Percentiles rank a stretch among this genome's conserved stretches.
phyloP scores from a whole-genome alignment of 2,888 invertebrate species.

The Oscheius myriophilus region DNA sequence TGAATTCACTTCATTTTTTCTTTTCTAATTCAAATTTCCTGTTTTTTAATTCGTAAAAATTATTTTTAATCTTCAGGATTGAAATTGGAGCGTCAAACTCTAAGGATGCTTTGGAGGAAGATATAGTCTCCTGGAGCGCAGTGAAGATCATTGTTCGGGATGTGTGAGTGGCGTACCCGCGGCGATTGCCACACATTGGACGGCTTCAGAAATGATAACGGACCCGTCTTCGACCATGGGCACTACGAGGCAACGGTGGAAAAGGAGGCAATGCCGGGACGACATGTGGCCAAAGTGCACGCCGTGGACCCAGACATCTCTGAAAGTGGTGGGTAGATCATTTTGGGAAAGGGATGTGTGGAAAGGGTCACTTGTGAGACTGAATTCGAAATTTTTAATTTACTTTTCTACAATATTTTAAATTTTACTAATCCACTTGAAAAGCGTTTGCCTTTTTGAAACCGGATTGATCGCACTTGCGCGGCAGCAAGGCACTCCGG shows the following conservation, averaged over 20 bases:
- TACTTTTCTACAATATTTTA: neutral
- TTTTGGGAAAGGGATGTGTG: no score
- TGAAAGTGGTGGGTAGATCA: constrained; percentile 2
- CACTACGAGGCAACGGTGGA: constrained; percentile 22
- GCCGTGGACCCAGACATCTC: constrained; percentile 28
- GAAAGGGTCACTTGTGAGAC: no score
- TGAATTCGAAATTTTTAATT: neutral
- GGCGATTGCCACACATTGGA: neutral
- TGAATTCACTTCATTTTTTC: no score
- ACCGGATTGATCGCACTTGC: no score
- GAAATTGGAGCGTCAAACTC: constrained; percentile 25
- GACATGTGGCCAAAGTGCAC: constrained; percentile 9
- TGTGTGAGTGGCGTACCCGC: constrained; percentile 15
- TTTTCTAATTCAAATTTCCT: no score
- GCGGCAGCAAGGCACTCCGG: no score
- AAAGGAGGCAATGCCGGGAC: constrained; percentile 25
- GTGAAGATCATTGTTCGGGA: constrained; percentile 24
- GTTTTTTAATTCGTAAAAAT: no score
- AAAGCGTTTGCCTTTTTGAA: no score
- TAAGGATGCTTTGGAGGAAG: neutral
- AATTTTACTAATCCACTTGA: neutral
- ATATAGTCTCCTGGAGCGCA: constrained; percentile 8
- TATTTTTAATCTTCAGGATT: no score
- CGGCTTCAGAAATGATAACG: constrained; percentile 30
- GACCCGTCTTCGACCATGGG: constrained; percentile 25